phyloP scores from a whole-genome alignment of 2,888 invertebrate species.

The Zaprionus bogoriensis region DNA sequence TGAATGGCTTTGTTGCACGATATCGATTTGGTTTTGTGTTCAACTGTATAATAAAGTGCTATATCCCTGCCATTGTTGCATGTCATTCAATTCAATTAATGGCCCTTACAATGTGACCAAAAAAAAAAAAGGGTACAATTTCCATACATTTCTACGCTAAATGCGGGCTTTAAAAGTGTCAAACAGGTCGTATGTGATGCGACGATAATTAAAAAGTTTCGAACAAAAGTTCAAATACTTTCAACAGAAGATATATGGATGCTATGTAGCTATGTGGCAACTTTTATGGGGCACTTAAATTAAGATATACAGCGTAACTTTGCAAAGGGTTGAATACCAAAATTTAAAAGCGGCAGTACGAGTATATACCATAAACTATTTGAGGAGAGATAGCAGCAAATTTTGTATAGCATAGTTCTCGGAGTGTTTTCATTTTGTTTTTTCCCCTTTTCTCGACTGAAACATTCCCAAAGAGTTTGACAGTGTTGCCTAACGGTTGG shows the following conservation, averaged over 20 bases:
- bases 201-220: not conserved
- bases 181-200: no score
- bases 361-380: no score
- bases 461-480: not conserved
- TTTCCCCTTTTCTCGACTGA: not conserved
- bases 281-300: not conserved
- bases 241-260: no score
- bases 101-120: not conserved
- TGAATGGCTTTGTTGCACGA: not conserved
- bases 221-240: no score
- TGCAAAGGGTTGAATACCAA: no score
- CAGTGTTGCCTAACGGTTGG: not conserved
- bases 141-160: not conserved
- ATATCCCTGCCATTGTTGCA: constrained; percentile 1
- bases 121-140: not conserved
- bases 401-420: no score
- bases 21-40: not conserved
- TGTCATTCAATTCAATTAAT: not conserved
- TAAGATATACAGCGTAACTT: not conserved
- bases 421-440: not conserved
- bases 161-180: not conserved
- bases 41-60: not conserved
- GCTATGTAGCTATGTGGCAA: no score
- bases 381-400: no score
- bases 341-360: no score